Base-by-base conservation (phyloP, 2,888 invertebrate species). In the Ephialtes manifestator region DNA sequence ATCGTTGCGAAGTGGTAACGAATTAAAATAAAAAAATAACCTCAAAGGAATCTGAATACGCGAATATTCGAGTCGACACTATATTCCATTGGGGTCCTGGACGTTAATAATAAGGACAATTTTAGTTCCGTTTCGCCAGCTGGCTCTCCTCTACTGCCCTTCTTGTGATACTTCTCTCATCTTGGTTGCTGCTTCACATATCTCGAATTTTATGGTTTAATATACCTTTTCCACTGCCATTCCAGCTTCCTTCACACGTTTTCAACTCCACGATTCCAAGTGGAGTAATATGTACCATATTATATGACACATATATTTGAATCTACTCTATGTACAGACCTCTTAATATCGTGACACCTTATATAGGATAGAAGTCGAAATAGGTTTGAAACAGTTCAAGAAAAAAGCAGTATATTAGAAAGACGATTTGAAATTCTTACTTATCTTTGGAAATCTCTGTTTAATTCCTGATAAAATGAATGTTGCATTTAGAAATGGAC, bases 1-100 rank as follows among this genome's bases (percentile, higher is more conserved):
- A 87, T 89, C 85, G 87, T 70, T 79, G 79, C 75, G 24, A 43
- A 77, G 76, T 74, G 84, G 78, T 78, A 80, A 85, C 82, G 80
- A 87, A 86, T 85, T 74, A 65, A 81, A 85, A 85, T 75, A 75
- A 31, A 65, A 51, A 75, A 20, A 51, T 18, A 67, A 74, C 39
- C 48, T 35, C 7, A 65, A 53, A 10, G 35, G 28, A 60, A 60
- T 60, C 75, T 51, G 28, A 13, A 63, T 43, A 24, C 13, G 20
- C 51, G 39, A 76, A 31, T 10, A 35, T 65, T 53, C 7, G 35
- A 65, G 51, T 15, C 39, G 35, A 51, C 35, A 76, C 35, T 39
- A 76, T 65, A 76, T 65, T 76, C 65, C 24, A 48, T 35, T 76
- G 39, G 20, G 63, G 20, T 31, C 4, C 20, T 48, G 39, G 51